Percentiles rank a stretch among this genome's conserved stretches.
phyloP scores from a whole-genome alignment of 1,140 invertebrate species.

The Aculops lycopersici region DNA sequence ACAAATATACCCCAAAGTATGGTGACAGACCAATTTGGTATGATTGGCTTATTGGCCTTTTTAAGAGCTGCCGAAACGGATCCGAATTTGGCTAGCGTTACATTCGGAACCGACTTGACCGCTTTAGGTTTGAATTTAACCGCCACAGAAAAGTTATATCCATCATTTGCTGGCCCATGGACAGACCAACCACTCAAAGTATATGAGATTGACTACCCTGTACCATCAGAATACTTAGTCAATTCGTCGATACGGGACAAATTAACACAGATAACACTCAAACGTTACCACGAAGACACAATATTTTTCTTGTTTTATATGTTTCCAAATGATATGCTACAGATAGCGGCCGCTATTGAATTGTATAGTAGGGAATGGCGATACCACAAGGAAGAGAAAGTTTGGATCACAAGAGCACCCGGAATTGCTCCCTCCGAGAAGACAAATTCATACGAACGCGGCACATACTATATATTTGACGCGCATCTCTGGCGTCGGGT shows the following conservation, averaged over 20 bases:
- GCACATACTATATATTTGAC: conserved; percentile 97
- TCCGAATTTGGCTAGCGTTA: conserved; percentile 68
- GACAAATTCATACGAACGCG: conserved; percentile 70
- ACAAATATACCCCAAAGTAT: conserved; percentile 90
- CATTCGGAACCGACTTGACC: conserved; percentile 81
- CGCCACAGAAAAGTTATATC: conserved; percentile 66
- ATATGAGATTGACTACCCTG: conserved; percentile 88
- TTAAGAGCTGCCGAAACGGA: conserved; percentile 85
- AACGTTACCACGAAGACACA: conserved; percentile 88
- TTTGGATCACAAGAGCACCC: conserved; percentile 91
- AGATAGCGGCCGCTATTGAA: conserved; percentile 75
- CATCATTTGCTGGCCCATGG: conserved; percentile 91
- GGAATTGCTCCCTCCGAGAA: conserved; percentile 68
- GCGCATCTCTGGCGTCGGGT: conserved; percentile 63
- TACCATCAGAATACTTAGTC: conserved; percentile 91
- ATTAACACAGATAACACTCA: conserved; percentile 69
- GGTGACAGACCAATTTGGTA: conserved; percentile 97
- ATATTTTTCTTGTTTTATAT: conserved; percentile 98
- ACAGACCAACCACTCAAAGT: conserved; percentile 81
- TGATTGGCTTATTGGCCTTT: conserved; percentile 84
- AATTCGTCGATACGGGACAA: conserved; percentile 32
- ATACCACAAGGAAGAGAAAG: conserved; percentile 91
- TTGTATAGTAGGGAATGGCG: conserved; percentile 94
- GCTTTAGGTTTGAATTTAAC: conserved; percentile 88
- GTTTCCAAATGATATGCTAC: conserved; percentile 83